phyloP scores from a whole-genome alignment of 2,797 vertebrate species.

The Atherinosoma microstoma region DNA sequence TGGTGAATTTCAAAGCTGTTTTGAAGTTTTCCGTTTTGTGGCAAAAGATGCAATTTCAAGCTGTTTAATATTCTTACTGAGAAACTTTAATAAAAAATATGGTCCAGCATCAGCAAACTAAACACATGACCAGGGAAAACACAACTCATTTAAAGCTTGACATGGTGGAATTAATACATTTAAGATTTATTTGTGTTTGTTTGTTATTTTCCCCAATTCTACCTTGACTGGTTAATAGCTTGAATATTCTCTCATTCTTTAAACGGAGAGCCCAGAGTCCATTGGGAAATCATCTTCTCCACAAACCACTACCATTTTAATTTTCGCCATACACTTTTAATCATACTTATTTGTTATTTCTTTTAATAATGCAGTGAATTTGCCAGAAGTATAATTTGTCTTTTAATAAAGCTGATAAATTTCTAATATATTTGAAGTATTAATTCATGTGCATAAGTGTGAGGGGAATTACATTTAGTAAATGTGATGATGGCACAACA shows the following conservation, averaged over 20 bases:
- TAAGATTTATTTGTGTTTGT: neutral
- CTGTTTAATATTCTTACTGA: constrained; percentile 45
- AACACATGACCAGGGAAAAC: constrained; percentile 31
- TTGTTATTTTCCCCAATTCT: constrained; percentile 10
- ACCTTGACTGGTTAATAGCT: constrained; percentile 50
- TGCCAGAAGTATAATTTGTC: constrained; percentile 40
- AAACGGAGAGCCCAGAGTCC: constrained; percentile 34
- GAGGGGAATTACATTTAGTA: neutral
- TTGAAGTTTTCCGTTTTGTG: constrained; percentile 48
- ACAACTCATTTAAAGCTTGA: constrained; percentile 53
- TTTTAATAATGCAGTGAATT: constrained; percentile 48
- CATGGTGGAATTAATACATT: constrained; percentile 47
- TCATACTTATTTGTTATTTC: constrained; percentile 58
- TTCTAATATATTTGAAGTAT: constrained; percentile 27
- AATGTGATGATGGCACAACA: neutral
- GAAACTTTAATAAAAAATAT: constrained; percentile 57
- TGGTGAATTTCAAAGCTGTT: constrained; percentile 61
- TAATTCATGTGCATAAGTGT: constrained; percentile 26
- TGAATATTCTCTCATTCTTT: constrained; percentile 43
- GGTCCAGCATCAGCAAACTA: constrained; percentile 35
- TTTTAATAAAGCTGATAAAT: constrained; percentile 52
- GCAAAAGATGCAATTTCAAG: constrained; percentile 39
- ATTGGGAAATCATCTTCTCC: constrained; percentile 59
- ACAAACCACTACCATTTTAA: constrained; percentile 51
- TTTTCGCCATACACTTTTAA: constrained; percentile 65